Evolutionary conservation across 2,797 vertebrate genomes (phyloP).

Genomic region (Meriones psammophilus): DNA sequence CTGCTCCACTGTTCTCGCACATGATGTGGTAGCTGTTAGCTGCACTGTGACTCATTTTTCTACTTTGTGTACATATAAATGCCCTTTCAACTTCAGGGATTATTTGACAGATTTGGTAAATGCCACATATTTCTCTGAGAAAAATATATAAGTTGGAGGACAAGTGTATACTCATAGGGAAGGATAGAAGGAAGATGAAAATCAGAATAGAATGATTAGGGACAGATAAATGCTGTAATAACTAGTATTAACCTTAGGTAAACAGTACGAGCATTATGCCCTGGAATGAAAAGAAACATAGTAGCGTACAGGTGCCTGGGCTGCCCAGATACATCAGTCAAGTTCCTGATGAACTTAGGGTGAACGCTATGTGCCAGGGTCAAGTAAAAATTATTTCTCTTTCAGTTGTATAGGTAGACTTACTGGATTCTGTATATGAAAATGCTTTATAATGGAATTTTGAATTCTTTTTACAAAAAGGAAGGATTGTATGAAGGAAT

Average conservation of each 20-base stretch:
- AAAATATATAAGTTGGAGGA: slow-evolving; percentile 28
- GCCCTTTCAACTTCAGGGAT: slow-evolving; percentile 29
- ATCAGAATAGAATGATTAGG: not conserved
- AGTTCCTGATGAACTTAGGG: slow-evolving; percentile 44
- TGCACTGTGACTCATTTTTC: not conserved
- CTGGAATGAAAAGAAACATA: not conserved
- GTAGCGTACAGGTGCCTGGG: not conserved
- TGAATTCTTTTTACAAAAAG: slow-evolving; percentile 29
- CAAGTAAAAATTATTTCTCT: slow-evolving; percentile 39
- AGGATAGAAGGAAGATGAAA: not conserved
- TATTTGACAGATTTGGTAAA: slow-evolving; percentile 55
- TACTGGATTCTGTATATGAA: slow-evolving; percentile 30
- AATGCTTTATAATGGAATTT: slow-evolving; percentile 36
- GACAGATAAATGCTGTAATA: not conserved
- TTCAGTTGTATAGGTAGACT: slow-evolving; percentile 13
- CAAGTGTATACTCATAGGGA: slow-evolving; percentile 12
- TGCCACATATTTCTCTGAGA: slow-evolving; percentile 58
- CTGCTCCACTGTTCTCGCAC: slow-evolving; percentile 19
- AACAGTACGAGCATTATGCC: not conserved
- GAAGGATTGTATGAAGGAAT: not conserved
- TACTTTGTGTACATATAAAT: slow-evolving; percentile 29
- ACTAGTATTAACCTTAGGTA: slow-evolving; percentile 28
- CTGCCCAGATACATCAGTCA: not conserved
- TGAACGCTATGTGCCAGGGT: not conserved
- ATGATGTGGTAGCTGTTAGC: not conserved